phyloP scores from a whole-genome alignment of 2,888 invertebrate species.

The Xiphydria camelus region DNA sequence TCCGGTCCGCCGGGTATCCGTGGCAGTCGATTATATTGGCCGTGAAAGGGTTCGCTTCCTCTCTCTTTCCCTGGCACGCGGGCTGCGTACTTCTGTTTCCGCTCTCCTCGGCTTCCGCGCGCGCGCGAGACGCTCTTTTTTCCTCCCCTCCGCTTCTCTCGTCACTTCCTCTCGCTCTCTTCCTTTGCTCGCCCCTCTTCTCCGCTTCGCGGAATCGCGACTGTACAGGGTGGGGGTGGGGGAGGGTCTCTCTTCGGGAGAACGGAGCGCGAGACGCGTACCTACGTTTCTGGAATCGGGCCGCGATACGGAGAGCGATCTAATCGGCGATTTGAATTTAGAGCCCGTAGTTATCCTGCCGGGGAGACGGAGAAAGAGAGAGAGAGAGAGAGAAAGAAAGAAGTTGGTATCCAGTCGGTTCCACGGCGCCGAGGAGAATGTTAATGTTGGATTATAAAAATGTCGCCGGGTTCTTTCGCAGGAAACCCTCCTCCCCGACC shows the following conservation, averaged over 20 bases:
- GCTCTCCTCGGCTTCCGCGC: slow-evolving; percentile 1
- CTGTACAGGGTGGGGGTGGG: too few species aligned
- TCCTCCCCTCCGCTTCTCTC: slow-evolving; percentile 12
- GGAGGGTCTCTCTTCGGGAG: too few species aligned
- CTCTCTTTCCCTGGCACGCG: too few species aligned
- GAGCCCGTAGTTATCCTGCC: slow-evolving; percentile 16
- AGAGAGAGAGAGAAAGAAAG: too few species aligned
- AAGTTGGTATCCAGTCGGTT: too few species aligned
- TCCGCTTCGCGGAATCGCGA: too few species aligned
- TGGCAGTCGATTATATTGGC: slow-evolving; percentile 3
- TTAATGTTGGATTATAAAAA: slow-evolving; percentile 26
- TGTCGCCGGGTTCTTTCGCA: slow-evolving; percentile 1
- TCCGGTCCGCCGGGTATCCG: not conserved
- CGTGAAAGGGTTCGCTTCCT: not conserved
- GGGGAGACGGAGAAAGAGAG: slow-evolving; percentile 1
- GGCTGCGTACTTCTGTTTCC: too few species aligned
- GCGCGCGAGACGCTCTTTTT: slow-evolving; percentile 3
- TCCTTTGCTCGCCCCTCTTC: not conserved
- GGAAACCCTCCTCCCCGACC: too few species aligned
- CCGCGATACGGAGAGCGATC: too few species aligned
- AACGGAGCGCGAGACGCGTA: too few species aligned
- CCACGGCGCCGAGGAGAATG: slow-evolving; percentile 20
- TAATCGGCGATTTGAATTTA: slow-evolving; percentile 23
- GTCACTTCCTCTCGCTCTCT: slow-evolving; percentile 11
- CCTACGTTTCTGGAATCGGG: not conserved